Base-by-base conservation (phyloP, 1,140 invertebrate genomes). In the Drosophila melanogaster region DNA sequence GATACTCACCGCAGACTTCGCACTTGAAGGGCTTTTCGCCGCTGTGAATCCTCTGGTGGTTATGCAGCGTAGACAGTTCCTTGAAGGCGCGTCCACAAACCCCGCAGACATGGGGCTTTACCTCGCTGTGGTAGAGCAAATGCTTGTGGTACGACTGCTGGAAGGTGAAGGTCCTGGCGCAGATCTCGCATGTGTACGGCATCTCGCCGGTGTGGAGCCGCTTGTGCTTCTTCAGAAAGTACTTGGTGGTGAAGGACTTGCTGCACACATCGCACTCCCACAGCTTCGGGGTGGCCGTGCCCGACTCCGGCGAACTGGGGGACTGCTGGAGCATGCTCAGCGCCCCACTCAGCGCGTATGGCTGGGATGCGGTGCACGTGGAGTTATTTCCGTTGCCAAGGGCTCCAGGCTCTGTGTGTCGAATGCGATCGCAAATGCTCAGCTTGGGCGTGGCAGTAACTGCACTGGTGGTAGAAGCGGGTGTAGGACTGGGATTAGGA, bases 71-170 rank as follows among this genome's bases (percentile, higher is more conserved):
- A 4, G 96, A 97, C n/a, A 97, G 93, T 92, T 97, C 96, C 91
- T 97, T 97, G 91, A 98, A 98, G 6, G 96, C 94, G 73, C 96
- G 93, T 0, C 96, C 96, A 92, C 97, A 98, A 77, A 96, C 95
- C 12, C 86, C 92, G 86, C 97, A 98, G 6, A 94, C 93, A 80
- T 97, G 96, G 2, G 96, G 97, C 81, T 97, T 97, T 73, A 97
- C 96, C 83, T 97, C 96, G 58, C 96, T 97, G 85, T 97, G 96
- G 85, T 97, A 97, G 12, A 96, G 93, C 79, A 97, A 94, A 92
- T 98, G 97, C 84, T 97, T 97, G 90, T 98, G 97, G 91, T 97
- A 98, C 2, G 97, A 98, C 78, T 98, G 97, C 92, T 97, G 96
- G 92, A 97, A 97, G 22, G 96, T 97, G 92, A 98, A 98, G 0